Evolutionary conservation across 2,113 vertebrate genomes (phyloP).

Genomic region (Oryctolagus cuniculus): mOryCun1.1 NC_091434.1:133741501-133742000

Average conservation of each 20-base stretch:
- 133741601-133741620: neutral
- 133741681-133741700: neutral
- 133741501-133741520: neutral
- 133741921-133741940: neutral
- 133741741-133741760: constrained; percentile 12
- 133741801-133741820: neutral
- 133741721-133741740: neutral
- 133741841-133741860: neutral
- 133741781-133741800: neutral
- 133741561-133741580: neutral
- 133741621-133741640: neutral
- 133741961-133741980: neutral
- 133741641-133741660: neutral
- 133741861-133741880: neutral
- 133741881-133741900: neutral
- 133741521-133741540: neutral
- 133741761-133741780: neutral
- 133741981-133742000: neutral
- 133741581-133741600: neutral
- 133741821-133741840: neutral
- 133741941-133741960: neutral
- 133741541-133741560: neutral
- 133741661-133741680: constrained; percentile 5
- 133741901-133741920: neutral
- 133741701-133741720: neutral